Base-by-base conservation (phyloP, 1,140 invertebrate species). In the Cardiocondyla obscurior region DNA sequence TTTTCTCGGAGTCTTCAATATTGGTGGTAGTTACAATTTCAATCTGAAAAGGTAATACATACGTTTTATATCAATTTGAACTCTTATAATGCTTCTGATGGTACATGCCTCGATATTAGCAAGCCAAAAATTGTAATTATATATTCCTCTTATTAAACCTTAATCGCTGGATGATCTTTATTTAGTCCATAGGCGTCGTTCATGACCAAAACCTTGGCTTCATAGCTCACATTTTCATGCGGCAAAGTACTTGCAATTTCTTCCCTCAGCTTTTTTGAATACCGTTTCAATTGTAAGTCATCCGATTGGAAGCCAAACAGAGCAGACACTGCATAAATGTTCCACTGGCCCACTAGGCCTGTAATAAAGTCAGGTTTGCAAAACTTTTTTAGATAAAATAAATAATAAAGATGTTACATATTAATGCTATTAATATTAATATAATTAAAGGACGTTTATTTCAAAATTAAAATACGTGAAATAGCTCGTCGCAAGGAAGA, bases 1-100 rank as follows among this genome's bases (percentile, higher is more conserved):
- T 73, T 39, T 76, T 92, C 22, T 89, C 65, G n/a, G n/a, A 30
- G 33, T 22, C 36, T 19, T 85, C 36, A 7, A 25, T 49, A n/a
- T 25, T 55, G 12, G 44, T 67, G 44, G 84, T 81, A 6, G 87
- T 77, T 44, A 57, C 33, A 46, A 93, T 85, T 81, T 90, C 82
- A 46, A 92, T 74, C 92, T 93, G 89, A 90, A 55, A 88, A n/a
- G n/a, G n/a, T n/a, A n/a, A n/a, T n/a, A n/a, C n/a, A n/a, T 90
- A 57, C 51, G 8, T 72, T 74, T 69, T 4, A 44, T n/a, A 44
- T 16, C 28, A 82, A 49, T 3, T 83, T 1, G 30, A 64, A 16
- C n/a, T 83, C 6, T 53, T 42, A 8, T 53, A 19, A 30, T 65
- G 42, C 16, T 25, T 81, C 16, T 42, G 39, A 22, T 88, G 87